A percentile compares a stretch with the other conserved stretches of the same genome.
Conservation (phyloP, 2,113 vertebrate genomes). For the Plecturocebus donacophilus region DNA sequence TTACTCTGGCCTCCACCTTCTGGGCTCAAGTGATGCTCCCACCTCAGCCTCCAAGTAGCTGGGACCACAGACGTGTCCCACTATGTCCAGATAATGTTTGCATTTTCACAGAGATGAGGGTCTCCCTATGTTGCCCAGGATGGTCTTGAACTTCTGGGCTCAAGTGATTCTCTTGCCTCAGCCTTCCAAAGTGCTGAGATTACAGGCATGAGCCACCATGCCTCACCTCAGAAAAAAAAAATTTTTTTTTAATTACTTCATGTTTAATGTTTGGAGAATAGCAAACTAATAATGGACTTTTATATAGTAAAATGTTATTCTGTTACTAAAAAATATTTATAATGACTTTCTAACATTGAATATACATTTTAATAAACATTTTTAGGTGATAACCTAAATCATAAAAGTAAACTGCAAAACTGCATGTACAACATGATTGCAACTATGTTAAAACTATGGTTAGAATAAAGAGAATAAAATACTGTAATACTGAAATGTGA, state of each 20-base stretch:
- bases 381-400: background rate
- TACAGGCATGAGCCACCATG: no score
- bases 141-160: no score
- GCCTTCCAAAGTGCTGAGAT: no score
- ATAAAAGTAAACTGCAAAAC: background rate
- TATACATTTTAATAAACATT: background rate
- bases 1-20: no score
- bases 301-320: background rate
- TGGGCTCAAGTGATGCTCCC: no score
- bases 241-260: background rate
- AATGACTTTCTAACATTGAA: background rate
- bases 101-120: no score
- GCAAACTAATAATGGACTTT: background rate
- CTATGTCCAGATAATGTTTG: no score
- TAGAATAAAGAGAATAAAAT: background rate
- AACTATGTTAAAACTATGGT: background rate
- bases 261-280: constrained; percentile 7
- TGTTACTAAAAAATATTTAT: background rate
- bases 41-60: no score
- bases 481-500: background rate
- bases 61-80: no score
- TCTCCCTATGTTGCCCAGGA: no score
- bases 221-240: no score
- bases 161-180: no score
- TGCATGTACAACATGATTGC: background rate